A percentile compares a stretch with the other conserved stretches of the same genome.
These are phyloP conservation scores for Carduelis carduelis DNA, from an alignment of 2,797 vertebrate genomes.

Conservation along the genomic window DNA sequence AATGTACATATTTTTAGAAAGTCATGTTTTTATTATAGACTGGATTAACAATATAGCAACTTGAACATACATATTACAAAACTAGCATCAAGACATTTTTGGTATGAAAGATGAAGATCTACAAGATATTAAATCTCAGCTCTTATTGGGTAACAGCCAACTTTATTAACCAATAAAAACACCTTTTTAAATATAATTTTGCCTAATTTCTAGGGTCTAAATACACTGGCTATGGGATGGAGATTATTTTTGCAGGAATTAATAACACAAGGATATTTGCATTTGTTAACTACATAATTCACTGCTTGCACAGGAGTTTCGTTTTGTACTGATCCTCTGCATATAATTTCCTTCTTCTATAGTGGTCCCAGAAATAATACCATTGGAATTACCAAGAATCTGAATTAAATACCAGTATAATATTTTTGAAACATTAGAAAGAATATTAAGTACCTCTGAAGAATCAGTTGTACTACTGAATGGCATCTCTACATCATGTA, in stretches of 20 bases:
- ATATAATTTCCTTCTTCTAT: not conserved
- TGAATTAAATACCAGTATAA: not conserved
- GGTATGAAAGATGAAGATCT: not conserved
- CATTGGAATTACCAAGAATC: not conserved
- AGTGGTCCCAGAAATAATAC: not conserved
- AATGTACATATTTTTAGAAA: not conserved
- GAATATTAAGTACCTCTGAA: slow-evolving; percentile 37
- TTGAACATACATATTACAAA: not conserved
- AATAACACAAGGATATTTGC: not conserved
- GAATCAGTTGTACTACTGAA: not conserved
- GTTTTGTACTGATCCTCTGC: not conserved
- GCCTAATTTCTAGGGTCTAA: not conserved
- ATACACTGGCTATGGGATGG: not conserved
- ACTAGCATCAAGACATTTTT: not conserved
- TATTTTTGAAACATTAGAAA: not conserved
- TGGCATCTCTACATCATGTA: slow-evolving; percentile 42
- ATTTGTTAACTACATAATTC: not conserved
- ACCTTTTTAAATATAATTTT: not conserved
- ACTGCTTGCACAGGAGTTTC: not conserved
- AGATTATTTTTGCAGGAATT: not conserved
- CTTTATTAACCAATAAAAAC: not conserved
- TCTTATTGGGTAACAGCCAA: not conserved
- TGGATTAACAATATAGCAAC: not conserved
- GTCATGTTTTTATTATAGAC: not conserved
- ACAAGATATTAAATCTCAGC: not conserved